phyloP scores from a whole-genome alignment of 2,888 invertebrate species.

The Euplagia quadripunctaria region DNA sequence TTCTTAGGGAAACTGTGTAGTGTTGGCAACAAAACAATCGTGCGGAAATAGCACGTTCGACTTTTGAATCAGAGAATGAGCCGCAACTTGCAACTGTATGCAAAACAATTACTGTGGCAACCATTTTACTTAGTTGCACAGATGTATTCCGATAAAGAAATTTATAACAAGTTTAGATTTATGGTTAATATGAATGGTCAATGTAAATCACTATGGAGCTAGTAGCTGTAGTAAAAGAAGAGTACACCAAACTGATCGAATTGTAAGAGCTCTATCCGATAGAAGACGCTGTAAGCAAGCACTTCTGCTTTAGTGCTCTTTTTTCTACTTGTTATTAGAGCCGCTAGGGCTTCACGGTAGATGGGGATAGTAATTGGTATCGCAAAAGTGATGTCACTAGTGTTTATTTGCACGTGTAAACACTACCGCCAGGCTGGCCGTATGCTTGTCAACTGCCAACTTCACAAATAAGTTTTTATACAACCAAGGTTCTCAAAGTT shows the following conservation, averaged over 20 bases:
- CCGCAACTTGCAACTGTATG: conserved; percentile 39
- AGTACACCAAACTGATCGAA: not conserved
- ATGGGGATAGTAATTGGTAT: not conserved
- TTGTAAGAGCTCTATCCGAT: no score
- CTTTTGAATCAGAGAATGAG: conserved; percentile 53
- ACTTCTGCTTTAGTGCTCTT: no score
- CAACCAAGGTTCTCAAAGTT: no score
- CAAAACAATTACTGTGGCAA: conserved; percentile 31
- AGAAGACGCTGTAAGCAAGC: no score
- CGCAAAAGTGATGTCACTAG: not conserved
- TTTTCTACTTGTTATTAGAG: no score
- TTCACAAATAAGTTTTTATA: not conserved
- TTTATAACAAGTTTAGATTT: not conserved
- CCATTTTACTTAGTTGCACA: conserved; percentile 24
- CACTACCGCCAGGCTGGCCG: not conserved
- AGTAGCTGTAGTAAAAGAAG: not conserved
- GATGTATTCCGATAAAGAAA: not conserved
- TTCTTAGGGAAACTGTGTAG: conserved; percentile 62
- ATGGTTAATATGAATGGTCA: not conserved
- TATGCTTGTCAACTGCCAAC: not conserved
- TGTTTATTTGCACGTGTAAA: no score
- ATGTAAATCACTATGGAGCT: not conserved
- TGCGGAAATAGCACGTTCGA: conserved; percentile 66
- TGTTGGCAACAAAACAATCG: conserved; percentile 60
- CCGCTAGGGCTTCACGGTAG: no score